Conservation (phyloP, 2,113 vertebrate genomes). For the Alligator sinensis region DNA sequence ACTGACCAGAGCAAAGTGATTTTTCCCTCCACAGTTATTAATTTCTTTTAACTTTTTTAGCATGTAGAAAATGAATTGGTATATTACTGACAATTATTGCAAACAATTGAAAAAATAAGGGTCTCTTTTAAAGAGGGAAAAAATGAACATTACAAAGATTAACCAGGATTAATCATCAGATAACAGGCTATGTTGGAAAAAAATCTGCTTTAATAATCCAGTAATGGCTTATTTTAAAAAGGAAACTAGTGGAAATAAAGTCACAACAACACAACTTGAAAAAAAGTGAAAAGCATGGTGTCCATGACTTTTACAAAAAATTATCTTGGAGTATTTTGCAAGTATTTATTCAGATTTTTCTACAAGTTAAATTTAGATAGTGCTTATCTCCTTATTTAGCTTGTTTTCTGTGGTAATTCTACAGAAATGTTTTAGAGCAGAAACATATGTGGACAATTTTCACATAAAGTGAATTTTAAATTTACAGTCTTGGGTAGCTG, state of each 20-base stretch:
- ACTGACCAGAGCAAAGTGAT: background rate
- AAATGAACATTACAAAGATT: background rate
- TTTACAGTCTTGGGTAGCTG: constrained; percentile 27
- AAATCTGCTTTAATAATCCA: background rate
- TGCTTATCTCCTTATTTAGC: background rate
- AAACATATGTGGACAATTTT: background rate
- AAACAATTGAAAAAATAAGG: background rate
- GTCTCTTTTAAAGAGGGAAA: background rate
- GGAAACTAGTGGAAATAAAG: background rate
- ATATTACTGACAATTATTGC: background rate
- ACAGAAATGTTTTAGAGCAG: background rate
- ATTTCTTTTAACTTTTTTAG: background rate
- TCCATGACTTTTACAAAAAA: background rate
- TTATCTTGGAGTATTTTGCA: background rate
- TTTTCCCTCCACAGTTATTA: background rate
- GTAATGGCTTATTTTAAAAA: background rate
- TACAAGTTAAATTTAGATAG: background rate
- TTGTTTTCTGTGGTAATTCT: background rate
- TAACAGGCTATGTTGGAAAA: background rate
- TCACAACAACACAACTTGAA: background rate
- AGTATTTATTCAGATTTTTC: background rate
- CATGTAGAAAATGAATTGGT: background rate
- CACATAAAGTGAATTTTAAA: constrained; percentile 1
- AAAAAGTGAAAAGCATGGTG: background rate
- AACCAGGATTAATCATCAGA: background rate